Percentiles rank a stretch among this genome's conserved stretches.
Conservation (phyloP, 2,888 invertebrate species). For the Ochropleura plecta region DNA sequence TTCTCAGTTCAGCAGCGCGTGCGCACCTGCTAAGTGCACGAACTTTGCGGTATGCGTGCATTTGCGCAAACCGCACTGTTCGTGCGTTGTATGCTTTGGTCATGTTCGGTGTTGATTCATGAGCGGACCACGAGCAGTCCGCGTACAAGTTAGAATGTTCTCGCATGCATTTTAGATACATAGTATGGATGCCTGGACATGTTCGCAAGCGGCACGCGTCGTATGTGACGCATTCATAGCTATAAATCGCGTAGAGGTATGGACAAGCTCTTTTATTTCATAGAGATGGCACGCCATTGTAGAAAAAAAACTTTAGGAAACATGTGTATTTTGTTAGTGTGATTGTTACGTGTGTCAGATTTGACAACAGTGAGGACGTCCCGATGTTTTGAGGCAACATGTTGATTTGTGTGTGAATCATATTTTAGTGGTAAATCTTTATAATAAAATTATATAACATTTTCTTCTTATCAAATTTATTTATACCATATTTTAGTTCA, state of each 20-base stretch:
- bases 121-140: too few relatives aligned
- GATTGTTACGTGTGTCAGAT: background rate
- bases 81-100: too few relatives aligned
- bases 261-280: background rate
- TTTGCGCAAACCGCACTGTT: too few relatives aligned
- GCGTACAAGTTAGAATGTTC: too few relatives aligned
- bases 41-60: background rate
- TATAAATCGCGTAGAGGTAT: background rate
- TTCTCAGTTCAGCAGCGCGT: background rate
- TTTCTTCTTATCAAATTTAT: slow-evolving; percentile 42
- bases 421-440: background rate
- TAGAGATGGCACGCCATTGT: background rate
- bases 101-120: too few relatives aligned
- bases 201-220: background rate
- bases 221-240: background rate
- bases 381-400: background rate
- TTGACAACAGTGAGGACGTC: background rate
- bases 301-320: background rate
- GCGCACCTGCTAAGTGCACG: background rate
- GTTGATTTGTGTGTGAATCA: background rate
- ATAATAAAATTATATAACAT: slow-evolving; percentile 10
- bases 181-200: background rate
- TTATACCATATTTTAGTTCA: slow-evolving; percentile 54
- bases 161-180: background rate
- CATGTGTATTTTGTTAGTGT: background rate